Percentiles rank a stretch among this genome's conserved stretches.
These are phyloP conservation scores for Lethenteron reissneri DNA, from an alignment of 2,113 vertebrate genomes.

Conservation along the genomic window DNA sequence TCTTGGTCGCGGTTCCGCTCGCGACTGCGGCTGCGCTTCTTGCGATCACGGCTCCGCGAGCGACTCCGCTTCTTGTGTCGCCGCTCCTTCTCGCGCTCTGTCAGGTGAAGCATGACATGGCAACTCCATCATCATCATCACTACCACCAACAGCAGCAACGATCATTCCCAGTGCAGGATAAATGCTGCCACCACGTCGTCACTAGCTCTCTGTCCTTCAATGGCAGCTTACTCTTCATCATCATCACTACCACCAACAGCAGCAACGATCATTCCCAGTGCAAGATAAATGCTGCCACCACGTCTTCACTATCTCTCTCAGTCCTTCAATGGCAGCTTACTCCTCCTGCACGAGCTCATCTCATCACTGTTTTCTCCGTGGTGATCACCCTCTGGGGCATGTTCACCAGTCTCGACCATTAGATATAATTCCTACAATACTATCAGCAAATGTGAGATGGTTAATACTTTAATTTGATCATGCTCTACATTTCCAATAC, in stretches of 20 bases:
- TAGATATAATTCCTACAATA: too few relatives aligned
- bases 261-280: not conserved
- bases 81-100: conserved; percentile 28
- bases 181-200: not conserved
- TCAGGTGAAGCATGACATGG: not conserved
- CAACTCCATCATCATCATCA: not conserved
- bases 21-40: conserved; percentile 29
- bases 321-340: not conserved
- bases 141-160: not conserved
- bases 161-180: not conserved
- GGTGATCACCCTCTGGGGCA: too few relatives aligned
- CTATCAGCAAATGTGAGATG: too few relatives aligned
- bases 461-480: too few relatives aligned
- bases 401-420: too few relatives aligned
- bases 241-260: too few relatives aligned
- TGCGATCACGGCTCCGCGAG: conserved; percentile 19
- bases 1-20: conserved; percentile 21
- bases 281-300: not conserved
- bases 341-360: not conserved
- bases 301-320: not conserved
- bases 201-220: not conserved
- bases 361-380: too few relatives aligned
- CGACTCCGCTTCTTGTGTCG: conserved; percentile 24
- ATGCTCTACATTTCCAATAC: too few relatives aligned
- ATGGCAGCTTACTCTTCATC: not conserved